These are phyloP conservation scores for Micromussa lordhowensis DNA, from an alignment of 92 coral and sea anemone genomes.

Conservation along the genomic window DNA sequence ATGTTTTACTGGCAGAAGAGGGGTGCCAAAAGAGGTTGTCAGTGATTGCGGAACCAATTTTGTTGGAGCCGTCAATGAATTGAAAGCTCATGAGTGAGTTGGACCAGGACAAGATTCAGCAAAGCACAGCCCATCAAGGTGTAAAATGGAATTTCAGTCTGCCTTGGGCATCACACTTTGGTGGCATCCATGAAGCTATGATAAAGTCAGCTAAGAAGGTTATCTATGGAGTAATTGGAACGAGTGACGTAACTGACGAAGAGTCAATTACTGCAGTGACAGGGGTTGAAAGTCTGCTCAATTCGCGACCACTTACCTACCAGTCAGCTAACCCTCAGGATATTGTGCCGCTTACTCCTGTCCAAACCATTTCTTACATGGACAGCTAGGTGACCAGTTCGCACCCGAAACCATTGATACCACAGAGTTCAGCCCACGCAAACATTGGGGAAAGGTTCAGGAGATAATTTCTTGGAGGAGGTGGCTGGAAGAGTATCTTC, in stretches of 20 bases:
- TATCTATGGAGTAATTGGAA: too few relatives aligned
- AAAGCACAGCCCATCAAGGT: slow-evolving; percentile 46
- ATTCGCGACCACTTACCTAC: slow-evolving; percentile 51
- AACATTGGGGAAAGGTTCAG: slow-evolving; percentile 67
- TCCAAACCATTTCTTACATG: slow-evolving; percentile 63
- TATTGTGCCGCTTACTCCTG: slow-evolving; percentile 37
- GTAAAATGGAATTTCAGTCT: slow-evolving; percentile 65
- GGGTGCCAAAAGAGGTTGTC: slow-evolving; percentile 54
- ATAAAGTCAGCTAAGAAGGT: too few relatives aligned
- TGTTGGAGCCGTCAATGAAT: too few relatives aligned
- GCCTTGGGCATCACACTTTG: too few relatives aligned
- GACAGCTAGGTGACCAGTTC: slow-evolving; percentile 65
- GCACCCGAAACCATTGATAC: slow-evolving; percentile 68
- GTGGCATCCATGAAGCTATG: too few relatives aligned
- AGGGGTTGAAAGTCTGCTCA: not conserved
- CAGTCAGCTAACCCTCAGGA: slow-evolving; percentile 55
- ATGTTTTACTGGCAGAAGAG: slow-evolving; percentile 61
- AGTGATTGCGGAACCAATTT: slow-evolving; percentile 65
- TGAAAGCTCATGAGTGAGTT: too few relatives aligned
- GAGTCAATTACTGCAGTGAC: too few relatives aligned
- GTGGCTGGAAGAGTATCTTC: slow-evolving; percentile 20
- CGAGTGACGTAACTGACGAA: too few relatives aligned
- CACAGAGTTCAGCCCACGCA: slow-evolving; percentile 51
- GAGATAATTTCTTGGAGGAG: slow-evolving; percentile 66
- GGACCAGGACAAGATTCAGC: too few relatives aligned